These are phyloP conservation scores for Bacillus rossius DNA, from an alignment of 1,140 invertebrate genomes.

Conservation along the genomic window DNA sequence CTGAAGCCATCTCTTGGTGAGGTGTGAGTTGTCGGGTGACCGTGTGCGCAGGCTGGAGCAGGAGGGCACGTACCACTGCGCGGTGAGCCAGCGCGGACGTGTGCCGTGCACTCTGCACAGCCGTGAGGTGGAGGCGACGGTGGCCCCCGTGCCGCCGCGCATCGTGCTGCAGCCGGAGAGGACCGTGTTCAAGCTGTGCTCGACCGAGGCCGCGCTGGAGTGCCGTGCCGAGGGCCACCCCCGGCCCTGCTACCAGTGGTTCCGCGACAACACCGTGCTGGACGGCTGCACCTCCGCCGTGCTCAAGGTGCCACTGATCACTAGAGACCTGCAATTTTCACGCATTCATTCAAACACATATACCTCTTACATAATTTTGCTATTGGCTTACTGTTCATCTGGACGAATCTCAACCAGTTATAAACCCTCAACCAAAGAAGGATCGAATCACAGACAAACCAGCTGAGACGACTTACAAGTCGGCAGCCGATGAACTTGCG, in stretches of 20 bases:
- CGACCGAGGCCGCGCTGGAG: not conserved
- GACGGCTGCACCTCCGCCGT: slow-evolving; percentile 26
- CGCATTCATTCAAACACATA: no score
- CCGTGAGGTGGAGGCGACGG: not conserved
- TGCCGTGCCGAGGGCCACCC: slow-evolving; percentile 32
- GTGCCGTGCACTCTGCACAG: not conserved
- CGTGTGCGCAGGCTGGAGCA: slow-evolving; percentile 2
- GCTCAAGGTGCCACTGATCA: slow-evolving; percentile 24
- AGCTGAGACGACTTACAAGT: no score
- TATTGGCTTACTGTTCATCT: no score
- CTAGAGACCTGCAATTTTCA: no score
- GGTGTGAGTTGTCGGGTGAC: no score
- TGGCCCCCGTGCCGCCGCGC: slow-evolving; percentile 5
- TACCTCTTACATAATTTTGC: no score
- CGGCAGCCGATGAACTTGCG: no score
- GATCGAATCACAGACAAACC: no score
- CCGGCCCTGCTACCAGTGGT: slow-evolving; percentile 36
- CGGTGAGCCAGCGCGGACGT: not conserved
- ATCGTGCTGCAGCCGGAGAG: slow-evolving; percentile 5
- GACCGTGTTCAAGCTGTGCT: not conserved
- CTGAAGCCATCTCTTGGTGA: no score
- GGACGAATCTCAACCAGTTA: no score
- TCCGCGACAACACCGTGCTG: slow-evolving; percentile 33
- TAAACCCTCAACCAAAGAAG: no score
- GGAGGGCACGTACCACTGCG: slow-evolving; percentile 11